A percentile compares a stretch with the other conserved stretches of the same genome.
phyloP scores from a whole-genome alignment of 53 echinoderm and acorn worm genomes.

The Holothuria scabra region DNA sequence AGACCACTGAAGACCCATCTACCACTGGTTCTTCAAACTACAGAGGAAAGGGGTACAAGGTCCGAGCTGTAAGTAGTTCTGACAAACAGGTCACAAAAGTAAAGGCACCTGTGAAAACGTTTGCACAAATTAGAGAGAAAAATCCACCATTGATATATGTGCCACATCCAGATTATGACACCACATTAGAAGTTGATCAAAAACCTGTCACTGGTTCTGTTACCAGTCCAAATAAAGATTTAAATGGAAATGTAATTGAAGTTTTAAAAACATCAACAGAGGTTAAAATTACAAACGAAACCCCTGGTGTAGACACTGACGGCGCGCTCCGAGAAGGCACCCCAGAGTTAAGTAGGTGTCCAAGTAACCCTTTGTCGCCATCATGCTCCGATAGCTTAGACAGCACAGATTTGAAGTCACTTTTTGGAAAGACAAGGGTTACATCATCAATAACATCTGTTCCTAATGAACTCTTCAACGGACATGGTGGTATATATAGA shows the following conservation, averaged over 20 bases:
- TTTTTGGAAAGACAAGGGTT: neutral
- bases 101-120: slow-evolving; percentile 30
- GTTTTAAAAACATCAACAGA: no score
- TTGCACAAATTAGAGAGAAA: slow-evolving; percentile 11
- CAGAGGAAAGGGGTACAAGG: slow-evolving; percentile 31
- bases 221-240: no score
- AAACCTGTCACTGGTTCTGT: no score
- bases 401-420: slow-evolving; percentile 4
- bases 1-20: neutral
- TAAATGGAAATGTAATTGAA: no score
- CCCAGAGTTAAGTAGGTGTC: slow-evolving; percentile 4
- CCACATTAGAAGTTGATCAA: no score
- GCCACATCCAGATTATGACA: no score
- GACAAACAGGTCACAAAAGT: neutral
- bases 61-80: neutral
- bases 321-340: neutral
- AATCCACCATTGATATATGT: no score
- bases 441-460: no score
- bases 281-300: no score
- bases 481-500: no score
- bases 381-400: slow-evolving; percentile 25
- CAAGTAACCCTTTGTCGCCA: slow-evolving; percentile 35
- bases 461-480: no score
- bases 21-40: neutral
- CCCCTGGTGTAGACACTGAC: no score